These are phyloP conservation scores for Ageneiosus marmoratus DNA, from an alignment of 2,113 vertebrate genomes.

Conservation along the genomic window DNA sequence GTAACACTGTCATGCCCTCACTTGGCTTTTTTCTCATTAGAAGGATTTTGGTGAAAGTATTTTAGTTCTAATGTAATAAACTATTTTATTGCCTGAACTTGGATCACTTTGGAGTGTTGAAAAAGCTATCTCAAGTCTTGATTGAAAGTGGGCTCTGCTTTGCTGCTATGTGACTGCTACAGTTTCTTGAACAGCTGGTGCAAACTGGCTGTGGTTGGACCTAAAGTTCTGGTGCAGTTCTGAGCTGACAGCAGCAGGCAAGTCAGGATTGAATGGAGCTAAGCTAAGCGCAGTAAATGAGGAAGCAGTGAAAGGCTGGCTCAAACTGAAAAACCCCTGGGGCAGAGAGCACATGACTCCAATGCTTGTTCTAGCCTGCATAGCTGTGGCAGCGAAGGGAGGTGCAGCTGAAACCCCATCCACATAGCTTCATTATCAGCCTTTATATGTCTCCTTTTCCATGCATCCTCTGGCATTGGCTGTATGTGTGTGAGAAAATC, in stretches of 20 bases:
- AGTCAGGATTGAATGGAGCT: conserved; percentile 66
- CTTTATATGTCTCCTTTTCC: conserved; percentile 32
- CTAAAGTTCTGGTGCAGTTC: conserved; percentile 28
- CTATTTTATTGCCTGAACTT: no score
- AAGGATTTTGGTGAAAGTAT: background rate
- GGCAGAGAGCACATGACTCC: conserved; percentile 46
- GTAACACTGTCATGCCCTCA: background rate
- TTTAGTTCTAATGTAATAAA: background rate
- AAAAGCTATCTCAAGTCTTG: background rate
- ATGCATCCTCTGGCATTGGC: conserved; percentile 1
- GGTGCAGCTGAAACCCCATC: conserved; percentile 36
- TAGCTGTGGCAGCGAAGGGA: conserved; percentile 33
- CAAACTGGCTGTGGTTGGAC: conserved; percentile 8
- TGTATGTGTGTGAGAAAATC: background rate
- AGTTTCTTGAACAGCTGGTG: background rate
- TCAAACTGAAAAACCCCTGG: conserved; percentile 35
- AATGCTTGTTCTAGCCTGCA: conserved; percentile 40
- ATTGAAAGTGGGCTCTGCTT: background rate
- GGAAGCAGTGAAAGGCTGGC: conserved; percentile 50
- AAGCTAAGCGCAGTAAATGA: conserved; percentile 57
- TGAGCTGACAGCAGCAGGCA: conserved; percentile 54
- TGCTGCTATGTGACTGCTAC: background rate
- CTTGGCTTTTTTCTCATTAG: background rate
- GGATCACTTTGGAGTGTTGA: background rate
- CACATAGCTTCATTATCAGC: conserved; percentile 38